Evolutionary conservation across 2,113 vertebrate species (phyloP).

Genomic region (Paedocypris sp.): DNA sequence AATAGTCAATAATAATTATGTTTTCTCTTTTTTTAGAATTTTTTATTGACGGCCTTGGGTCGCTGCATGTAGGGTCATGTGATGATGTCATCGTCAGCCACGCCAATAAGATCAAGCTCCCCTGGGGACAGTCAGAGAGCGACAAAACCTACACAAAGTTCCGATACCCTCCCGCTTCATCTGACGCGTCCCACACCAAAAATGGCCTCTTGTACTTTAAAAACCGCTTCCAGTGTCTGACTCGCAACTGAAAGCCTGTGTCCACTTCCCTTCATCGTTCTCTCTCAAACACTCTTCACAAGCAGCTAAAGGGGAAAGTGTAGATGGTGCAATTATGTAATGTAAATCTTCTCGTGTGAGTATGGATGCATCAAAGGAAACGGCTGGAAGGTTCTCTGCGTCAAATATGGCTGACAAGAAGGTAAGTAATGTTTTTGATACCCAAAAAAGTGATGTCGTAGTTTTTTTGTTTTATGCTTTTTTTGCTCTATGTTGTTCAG

Average conservation of each 20-base stretch:
- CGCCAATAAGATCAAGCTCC: slow-evolving; percentile 80
- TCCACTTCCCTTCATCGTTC: slow-evolving; percentile 3
- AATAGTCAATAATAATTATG: too few species aligned
- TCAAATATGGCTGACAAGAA: slow-evolving; percentile 13
- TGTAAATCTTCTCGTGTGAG: not conserved
- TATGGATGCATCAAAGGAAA: not conserved
- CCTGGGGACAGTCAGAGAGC: slow-evolving; percentile 67
- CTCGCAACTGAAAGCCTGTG: slow-evolving; percentile 56
- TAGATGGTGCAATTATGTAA: not conserved
- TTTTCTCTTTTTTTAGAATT: slow-evolving; percentile 64
- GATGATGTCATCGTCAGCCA: slow-evolving; percentile 80
- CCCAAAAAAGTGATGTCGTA: not conserved
- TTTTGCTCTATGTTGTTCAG: slow-evolving; percentile 10
- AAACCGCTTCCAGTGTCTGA: slow-evolving; percentile 83
- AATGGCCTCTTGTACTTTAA: slow-evolving; percentile 80
- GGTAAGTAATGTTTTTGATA: slow-evolving; percentile 5
- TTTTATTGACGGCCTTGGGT: slow-evolving; percentile 83
- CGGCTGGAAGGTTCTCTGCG: not conserved
- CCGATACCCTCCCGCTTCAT: slow-evolving; percentile 70
- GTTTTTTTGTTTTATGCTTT: slow-evolving; percentile 4
- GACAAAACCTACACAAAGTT: slow-evolving; percentile 73
- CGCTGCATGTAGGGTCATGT: slow-evolving; percentile 83
- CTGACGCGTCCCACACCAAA: slow-evolving; percentile 60
- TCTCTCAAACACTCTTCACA: slow-evolving; percentile 30
- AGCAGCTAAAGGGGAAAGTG: slow-evolving; percentile 50